Percentiles rank a stretch among this genome's conserved stretches.
Evolutionary conservation across 1,140 invertebrate genomes (phyloP).

Genomic region (Anastrepha obliqua): DNA sequence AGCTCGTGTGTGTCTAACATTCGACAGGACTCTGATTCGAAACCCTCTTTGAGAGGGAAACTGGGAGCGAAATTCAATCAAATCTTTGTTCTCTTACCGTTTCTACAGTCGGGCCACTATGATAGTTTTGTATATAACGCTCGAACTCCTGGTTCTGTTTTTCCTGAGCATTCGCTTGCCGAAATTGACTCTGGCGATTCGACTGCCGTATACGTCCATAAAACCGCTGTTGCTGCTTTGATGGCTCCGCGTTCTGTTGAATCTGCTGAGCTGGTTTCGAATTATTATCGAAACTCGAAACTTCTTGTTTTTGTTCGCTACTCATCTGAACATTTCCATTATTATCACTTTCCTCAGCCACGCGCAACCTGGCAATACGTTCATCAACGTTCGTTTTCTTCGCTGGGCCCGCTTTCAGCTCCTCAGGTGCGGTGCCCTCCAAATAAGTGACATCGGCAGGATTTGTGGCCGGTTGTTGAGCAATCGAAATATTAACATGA

Average conservation of each 20-base stretch:
- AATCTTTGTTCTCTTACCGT: slow-evolving; percentile 60
- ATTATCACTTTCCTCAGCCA: background rate
- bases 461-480: slow-evolving; percentile 68
- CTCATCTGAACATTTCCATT: slow-evolving; percentile 21
- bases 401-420: slow-evolving; percentile 66
- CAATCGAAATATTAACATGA: slow-evolving; percentile 71
- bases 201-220: slow-evolving; percentile 17
- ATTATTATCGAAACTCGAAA: background rate
- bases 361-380: slow-evolving; percentile 7
- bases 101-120: slow-evolving; percentile 69
- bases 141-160: slow-evolving; percentile 72
- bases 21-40: no score
- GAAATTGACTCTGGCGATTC: slow-evolving; percentile 62
- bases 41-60: no score
- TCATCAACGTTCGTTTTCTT: background rate
- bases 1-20: no score
- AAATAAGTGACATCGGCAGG: slow-evolving; percentile 69
- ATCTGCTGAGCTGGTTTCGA: slow-evolving; percentile 14
- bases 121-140: slow-evolving; percentile 70
- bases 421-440: slow-evolving; percentile 66
- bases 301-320: slow-evolving; percentile 28
- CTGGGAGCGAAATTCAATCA: no score
- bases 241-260: background rate
- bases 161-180: slow-evolving; percentile 66
- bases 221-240: slow-evolving; percentile 21